A percentile compares a stretch with the other conserved stretches of the same genome.
Evolutionary conservation across 2,888 invertebrate genomes (phyloP).

Genomic region (Pteria penguin): DNA sequence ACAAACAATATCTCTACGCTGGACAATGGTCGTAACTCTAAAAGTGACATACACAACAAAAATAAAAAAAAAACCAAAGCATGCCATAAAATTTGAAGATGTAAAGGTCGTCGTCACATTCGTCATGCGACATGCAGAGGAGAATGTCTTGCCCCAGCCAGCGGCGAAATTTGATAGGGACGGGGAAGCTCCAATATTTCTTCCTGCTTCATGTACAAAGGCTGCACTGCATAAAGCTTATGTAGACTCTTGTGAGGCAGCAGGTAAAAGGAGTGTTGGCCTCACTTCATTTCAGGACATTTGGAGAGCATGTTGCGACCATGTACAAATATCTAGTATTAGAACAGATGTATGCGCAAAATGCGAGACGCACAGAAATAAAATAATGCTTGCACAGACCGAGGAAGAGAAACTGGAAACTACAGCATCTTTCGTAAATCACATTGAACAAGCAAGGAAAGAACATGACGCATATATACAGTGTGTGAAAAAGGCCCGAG

Average conservation of each 20-base stretch:
- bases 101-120: slow-evolving; percentile 14
- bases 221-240: too few relatives aligned
- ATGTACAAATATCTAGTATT: slow-evolving; percentile 29
- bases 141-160: slow-evolving; percentile 17
- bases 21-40: too few relatives aligned
- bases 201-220: slow-evolving; percentile 13
- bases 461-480: too few relatives aligned
- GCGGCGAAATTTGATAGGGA: slow-evolving; percentile 11
- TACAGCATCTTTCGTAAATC: too few relatives aligned
- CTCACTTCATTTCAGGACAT: slow-evolving; percentile 27
- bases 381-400: slow-evolving; percentile 13
- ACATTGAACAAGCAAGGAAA: too few relatives aligned
- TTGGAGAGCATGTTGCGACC: slow-evolving; percentile 29
- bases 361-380: slow-evolving; percentile 25
- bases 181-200: slow-evolving; percentile 2
- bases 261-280: slow-evolving; percentile 14
- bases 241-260: too few relatives aligned
- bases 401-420: slow-evolving; percentile 33
- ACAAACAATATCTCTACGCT: too few relatives aligned
- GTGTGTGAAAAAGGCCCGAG: too few relatives aligned
- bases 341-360: slow-evolving; percentile 36
- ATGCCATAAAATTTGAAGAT: slow-evolving; percentile 11
- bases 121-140: slow-evolving; percentile 14
- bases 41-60: too few relatives aligned
- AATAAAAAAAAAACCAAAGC: slow-evolving; percentile 14